These are phyloP conservation scores for Apamea sordens DNA, from an alignment of 2,888 invertebrate species.

Conservation along the genomic window DNA sequence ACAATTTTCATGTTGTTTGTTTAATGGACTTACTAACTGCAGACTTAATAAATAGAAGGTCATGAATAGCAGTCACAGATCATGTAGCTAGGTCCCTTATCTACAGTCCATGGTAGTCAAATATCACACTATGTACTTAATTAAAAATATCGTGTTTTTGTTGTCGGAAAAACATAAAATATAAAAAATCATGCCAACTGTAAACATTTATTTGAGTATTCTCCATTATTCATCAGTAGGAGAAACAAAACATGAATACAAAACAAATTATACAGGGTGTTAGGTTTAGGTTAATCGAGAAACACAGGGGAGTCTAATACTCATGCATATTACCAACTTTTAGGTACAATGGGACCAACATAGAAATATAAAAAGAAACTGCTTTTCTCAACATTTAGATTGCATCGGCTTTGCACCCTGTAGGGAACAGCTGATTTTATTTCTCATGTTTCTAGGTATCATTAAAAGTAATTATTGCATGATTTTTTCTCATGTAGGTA, in stretches of 20 bases:
- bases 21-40: not conserved
- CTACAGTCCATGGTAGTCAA: not conserved
- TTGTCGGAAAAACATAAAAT: not conserved
- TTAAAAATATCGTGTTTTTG: not conserved
- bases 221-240: not conserved
- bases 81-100: not conserved
- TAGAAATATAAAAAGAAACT: not conserved
- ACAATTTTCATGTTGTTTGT: slow-evolving; percentile 32
- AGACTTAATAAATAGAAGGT: not conserved
- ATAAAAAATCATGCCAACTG: not conserved
- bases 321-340: not conserved
- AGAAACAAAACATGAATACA: not conserved
- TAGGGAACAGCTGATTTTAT: not conserved
- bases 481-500: not conserved
- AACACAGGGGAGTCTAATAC: not conserved
- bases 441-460: not conserved
- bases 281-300: not conserved
- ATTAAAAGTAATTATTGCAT: not conserved
- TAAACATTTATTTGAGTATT: not conserved
- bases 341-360: not conserved
- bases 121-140: not conserved
- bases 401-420: not conserved
- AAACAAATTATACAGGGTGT: not conserved
- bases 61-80: not conserved
- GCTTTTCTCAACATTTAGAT: not conserved